phyloP scores from a whole-genome alignment of 2,888 invertebrate genomes.

The Trachelus stipa region DNA sequence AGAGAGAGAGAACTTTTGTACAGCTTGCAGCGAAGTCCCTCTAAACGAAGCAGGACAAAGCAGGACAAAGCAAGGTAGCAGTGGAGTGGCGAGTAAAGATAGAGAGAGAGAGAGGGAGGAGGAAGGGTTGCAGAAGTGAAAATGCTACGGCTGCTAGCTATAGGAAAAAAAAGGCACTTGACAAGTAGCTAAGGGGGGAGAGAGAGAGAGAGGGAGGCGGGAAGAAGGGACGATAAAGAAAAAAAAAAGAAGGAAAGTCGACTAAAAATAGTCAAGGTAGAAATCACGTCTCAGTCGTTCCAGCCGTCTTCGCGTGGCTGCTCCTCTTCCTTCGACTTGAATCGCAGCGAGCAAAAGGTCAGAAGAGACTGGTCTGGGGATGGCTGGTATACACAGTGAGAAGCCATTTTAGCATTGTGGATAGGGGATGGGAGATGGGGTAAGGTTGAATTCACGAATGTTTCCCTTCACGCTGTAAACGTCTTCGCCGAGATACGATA shows the following conservation, averaged over 20 bases:
- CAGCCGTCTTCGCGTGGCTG: not conserved
- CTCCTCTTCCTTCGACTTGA: not conserved
- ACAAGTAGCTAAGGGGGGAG: conserved; percentile 15
- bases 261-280: conserved; percentile 11
- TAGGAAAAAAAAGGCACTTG: conserved; percentile 1
- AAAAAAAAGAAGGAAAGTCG: conserved; percentile 6
- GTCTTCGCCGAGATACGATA: conserved; percentile 19
- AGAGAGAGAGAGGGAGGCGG: conserved; percentile 15
- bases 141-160: not conserved
- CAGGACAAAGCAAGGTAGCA: not conserved
- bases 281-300: not conserved
- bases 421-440: conserved; percentile 1
- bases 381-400: not conserved
- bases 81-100: not conserved
- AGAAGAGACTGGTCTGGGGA: not conserved
- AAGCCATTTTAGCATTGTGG: not conserved
- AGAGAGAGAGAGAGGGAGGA: not conserved
- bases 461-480: conserved; percentile 34
- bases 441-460: conserved; percentile 22
- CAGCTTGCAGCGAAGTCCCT: not conserved
- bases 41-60: not conserved
- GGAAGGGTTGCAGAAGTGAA: not conserved
- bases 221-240: conserved; percentile 32
- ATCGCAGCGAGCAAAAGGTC: not conserved
- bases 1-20: not conserved